Percentiles rank a stretch among this genome's conserved stretches.
Evolutionary conservation across 1,140 invertebrate species (phyloP).

Genomic region (Drosophila kepulauana): DNA sequence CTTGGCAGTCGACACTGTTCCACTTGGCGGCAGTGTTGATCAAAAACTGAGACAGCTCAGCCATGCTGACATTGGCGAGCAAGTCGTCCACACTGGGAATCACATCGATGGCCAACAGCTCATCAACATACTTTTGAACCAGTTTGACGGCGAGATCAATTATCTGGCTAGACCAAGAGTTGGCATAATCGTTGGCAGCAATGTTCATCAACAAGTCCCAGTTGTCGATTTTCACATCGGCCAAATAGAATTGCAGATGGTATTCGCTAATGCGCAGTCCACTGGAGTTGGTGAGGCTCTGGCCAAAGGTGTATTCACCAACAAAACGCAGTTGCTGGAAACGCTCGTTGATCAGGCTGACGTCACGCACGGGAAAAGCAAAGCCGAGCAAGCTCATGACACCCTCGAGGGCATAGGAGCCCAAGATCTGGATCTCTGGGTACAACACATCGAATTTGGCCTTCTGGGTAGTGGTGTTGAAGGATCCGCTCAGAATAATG

Average conservation of each 20-base stretch:
- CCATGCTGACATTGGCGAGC: slow-evolving; percentile 46
- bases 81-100: slow-evolving; percentile 46
- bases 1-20: slow-evolving; percentile 31
- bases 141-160: slow-evolving; percentile 29
- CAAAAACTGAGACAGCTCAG: slow-evolving; percentile 49
- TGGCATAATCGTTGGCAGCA: slow-evolving; percentile 60
- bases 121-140: slow-evolving; percentile 50
- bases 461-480: slow-evolving; percentile 38
- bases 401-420: slow-evolving; percentile 51
- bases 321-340: slow-evolving; percentile 64
- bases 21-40: slow-evolving; percentile 19
- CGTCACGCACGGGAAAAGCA: slow-evolving; percentile 11
- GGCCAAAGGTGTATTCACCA: slow-evolving; percentile 53
- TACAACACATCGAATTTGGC: slow-evolving; percentile 62
- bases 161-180: slow-evolving; percentile 22
- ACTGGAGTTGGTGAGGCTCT: slow-evolving; percentile 33
- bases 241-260: slow-evolving; percentile 58
- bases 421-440: slow-evolving; percentile 57
- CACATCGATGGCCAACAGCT: slow-evolving; percentile 24
- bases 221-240: slow-evolving; percentile 51
- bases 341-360: slow-evolving; percentile 56
- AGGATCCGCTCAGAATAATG: slow-evolving; percentile 47
- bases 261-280: slow-evolving; percentile 55
- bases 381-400: background rate
- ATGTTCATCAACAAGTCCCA: slow-evolving; percentile 68